A percentile compares a stretch with the other conserved stretches of the same genome.
These are phyloP conservation scores for Nasua narica DNA, from an alignment of 2,797 vertebrate genomes.

Conservation along the genomic window DNA sequence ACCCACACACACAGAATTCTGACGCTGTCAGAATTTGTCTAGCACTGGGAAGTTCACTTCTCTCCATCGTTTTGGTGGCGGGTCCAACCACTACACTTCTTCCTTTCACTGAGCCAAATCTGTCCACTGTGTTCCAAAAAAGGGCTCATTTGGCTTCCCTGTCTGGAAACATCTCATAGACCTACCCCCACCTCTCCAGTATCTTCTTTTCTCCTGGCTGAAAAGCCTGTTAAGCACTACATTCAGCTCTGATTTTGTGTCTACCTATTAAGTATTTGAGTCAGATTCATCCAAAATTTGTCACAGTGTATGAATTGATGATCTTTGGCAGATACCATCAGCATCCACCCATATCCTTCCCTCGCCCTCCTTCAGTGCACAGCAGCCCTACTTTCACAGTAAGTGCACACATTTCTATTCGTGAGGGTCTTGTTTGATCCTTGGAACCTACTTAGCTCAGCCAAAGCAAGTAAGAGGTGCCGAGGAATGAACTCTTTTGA, in stretches of 20 bases:
- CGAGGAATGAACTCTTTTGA: not conserved
- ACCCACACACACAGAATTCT: not conserved
- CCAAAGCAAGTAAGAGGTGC: not conserved
- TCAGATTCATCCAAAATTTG: not conserved
- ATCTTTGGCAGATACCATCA: accelerated
- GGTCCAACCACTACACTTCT: not conserved
- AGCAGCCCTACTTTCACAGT: accelerated
- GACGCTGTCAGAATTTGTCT: not conserved
- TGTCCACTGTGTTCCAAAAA: not conserved
- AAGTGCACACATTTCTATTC: not conserved
- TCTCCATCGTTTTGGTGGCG: accelerated
- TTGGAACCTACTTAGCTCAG: not conserved
- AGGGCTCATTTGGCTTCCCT: not conserved
- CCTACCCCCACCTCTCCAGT: accelerated
- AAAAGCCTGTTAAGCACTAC: not conserved
- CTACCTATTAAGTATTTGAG: not conserved
- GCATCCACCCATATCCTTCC: accelerated
- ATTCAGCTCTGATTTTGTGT: not conserved
- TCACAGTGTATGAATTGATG: not conserved
- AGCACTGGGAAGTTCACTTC: accelerated
- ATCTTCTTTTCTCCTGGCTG: not conserved
- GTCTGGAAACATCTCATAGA: not conserved
- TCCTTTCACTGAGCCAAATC: not conserved
- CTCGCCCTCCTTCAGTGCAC: accelerated
- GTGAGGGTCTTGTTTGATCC: not conserved